phyloP scores from a whole-genome alignment of 2,797 vertebrate species.

The Eutrigla gurnardus region DNA sequence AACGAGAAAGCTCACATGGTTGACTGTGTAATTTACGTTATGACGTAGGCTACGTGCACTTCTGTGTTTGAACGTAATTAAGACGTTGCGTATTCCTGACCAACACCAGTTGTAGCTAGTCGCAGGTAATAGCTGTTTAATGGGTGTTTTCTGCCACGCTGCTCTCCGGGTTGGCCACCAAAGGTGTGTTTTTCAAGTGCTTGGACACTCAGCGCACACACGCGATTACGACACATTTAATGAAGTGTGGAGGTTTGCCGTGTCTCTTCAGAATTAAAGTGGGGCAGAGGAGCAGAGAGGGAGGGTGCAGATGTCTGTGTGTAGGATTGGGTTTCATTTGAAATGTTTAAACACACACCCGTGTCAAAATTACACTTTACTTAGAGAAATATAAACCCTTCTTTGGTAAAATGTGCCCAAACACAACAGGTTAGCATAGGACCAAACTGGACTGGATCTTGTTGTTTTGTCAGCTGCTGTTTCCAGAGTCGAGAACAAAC shows the following conservation, averaged over 20 bases:
- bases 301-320: slow-evolving; percentile 36
- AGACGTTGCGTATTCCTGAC: slow-evolving; percentile 43
- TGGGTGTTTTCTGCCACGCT: slow-evolving; percentile 60
- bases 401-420: too few species aligned
- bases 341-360: slow-evolving; percentile 9
- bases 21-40: neutral
- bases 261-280: slow-evolving; percentile 61
- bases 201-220: slow-evolving; percentile 59
- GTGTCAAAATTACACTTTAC: neutral
- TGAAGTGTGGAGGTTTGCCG: slow-evolving; percentile 60
- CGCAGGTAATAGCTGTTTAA: slow-evolving; percentile 69
- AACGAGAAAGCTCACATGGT: slow-evolving; percentile 12
- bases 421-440: too few species aligned
- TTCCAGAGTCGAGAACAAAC: neutral
- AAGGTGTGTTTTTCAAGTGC: slow-evolving; percentile 68
- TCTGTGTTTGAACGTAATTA: slow-evolving; percentile 49
- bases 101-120: slow-evolving; percentile 41
- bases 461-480: neutral
- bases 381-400: neutral
- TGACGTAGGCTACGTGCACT: neutral
- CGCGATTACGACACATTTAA: slow-evolving; percentile 66
- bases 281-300: slow-evolving; percentile 43
- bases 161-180: slow-evolving; percentile 58
- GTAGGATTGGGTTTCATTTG: slow-evolving; percentile 3
- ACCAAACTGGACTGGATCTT: neutral